Evolutionary conservation across 2,113 vertebrate genomes (phyloP), one percentile per base, ranked within the genome.

Genomic region (Geococcyx californianus): DNA sequence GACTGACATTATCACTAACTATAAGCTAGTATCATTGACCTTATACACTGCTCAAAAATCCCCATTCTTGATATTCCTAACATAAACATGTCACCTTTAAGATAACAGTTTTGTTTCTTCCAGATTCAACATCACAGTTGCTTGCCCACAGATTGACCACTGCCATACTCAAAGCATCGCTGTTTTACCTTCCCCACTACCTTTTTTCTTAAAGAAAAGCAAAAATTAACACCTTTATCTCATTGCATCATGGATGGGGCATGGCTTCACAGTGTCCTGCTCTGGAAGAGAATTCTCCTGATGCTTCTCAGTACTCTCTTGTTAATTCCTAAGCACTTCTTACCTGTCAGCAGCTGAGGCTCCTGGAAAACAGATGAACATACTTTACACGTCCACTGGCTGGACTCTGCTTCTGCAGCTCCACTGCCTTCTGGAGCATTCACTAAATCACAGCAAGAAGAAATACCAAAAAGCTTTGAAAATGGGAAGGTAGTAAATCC

Each of bases 331-430:
- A 51, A n/a, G 45, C 36, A 82, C 77, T 81, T 87, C 94, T 96
- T 93, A 98, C 98, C 98, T n/a, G 98, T 98, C 79, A 98, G 96
- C 36, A 98, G 96, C 89, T 98, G 98, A 84, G 98, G 97, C 91
- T 98, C 98, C 11, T 92, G 89, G 94, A 98, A 98, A 80, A 92
- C 52, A 63, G 96, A 90, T 28, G 97, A 95, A 72, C 98, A 98
- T 85, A 98, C 98, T 95, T 98, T 98, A 92, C 98, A 98, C 0
- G 87, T 97, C 98, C 98, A 98, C 58, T 97, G 97, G 96, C 49
- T 97, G 56, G 97, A 96, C 77, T 98, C 98, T 18, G 96, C 73
- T 38, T 98, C 98, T 79, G 72, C 72, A 7, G 95, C 74, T 47
- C 92, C 29, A 54, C 91, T 96, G 90, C 76, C 93, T 34, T 98